Conservation (phyloP, 1,140 invertebrate genomes). For the Scaptomyza montana region DNA sequence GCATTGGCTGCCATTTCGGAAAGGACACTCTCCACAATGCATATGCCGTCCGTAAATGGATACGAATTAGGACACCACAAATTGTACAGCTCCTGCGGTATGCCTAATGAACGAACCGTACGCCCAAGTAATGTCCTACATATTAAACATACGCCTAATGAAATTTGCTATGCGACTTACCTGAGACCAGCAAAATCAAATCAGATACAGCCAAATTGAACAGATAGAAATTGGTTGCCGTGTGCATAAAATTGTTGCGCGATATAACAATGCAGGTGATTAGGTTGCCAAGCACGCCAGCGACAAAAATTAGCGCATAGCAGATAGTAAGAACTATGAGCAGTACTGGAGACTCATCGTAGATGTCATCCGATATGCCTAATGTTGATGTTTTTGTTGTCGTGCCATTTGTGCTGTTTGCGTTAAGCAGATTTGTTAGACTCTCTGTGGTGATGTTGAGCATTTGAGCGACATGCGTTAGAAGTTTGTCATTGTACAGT, state of each 20-base stretch:
- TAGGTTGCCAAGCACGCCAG: slow-evolving; percentile 92
- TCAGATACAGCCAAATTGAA: slow-evolving; percentile 95
- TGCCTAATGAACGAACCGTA: slow-evolving; percentile 79
- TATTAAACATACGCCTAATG: slow-evolving; percentile 47
- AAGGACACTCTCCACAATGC: slow-evolving; percentile 89
- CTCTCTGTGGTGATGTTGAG: slow-evolving; percentile 78
- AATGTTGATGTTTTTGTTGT: slow-evolving; percentile 39
- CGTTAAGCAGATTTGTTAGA: slow-evolving; percentile 68
- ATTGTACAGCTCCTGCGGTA: slow-evolving; percentile 91
- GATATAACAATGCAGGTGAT: slow-evolving; percentile 93
- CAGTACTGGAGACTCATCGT: slow-evolving; percentile 85
- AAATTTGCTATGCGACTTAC: slow-evolving; percentile 43
- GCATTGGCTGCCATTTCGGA: slow-evolving; percentile 94
- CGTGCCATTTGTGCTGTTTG: slow-evolving; percentile 51
- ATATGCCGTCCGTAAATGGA: slow-evolving; percentile 90
- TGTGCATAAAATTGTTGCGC: slow-evolving; percentile 91
- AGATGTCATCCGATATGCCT: not conserved
- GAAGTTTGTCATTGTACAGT: slow-evolving; percentile 70
- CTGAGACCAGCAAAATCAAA: slow-evolving; percentile 89
- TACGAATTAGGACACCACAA: slow-evolving; percentile 91
- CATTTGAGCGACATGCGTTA: slow-evolving; percentile 76
- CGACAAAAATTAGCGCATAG: slow-evolving; percentile 90
- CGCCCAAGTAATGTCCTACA: not conserved
- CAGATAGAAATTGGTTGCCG: slow-evolving; percentile 92
- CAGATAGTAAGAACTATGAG: slow-evolving; percentile 88